Base-by-base conservation (phyloP, 2,113 vertebrate species). In the Anseranas semipalmata region DNA sequence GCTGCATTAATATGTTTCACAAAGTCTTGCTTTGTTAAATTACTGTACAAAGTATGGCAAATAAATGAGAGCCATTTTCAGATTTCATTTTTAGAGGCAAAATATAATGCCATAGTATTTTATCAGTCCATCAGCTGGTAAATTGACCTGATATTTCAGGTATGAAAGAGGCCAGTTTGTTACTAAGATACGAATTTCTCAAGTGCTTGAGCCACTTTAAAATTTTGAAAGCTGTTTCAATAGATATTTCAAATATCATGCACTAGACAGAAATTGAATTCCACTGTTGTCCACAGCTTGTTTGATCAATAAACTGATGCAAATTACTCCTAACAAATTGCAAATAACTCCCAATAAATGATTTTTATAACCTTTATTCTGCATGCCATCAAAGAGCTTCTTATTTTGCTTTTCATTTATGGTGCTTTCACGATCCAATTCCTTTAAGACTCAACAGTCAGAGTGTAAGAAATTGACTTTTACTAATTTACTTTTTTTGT, bases 241-340 rank as follows among this genome's bases (percentile, higher is more conserved):
- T 46, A 85, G n/a, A 35, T 12, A 89, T 89, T 77, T 94, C 15
- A 80, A 62, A 90, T 92, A 72, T 62, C 62, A 87, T 73, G 76
- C 52, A 80, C 19, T 75, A 83, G 70, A 46, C 33, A 75, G 71
- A 87, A 82, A 32, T 46, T 84, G 78, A 95, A 92, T 96, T 92
- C 87, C 37, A 76, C 63, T 93, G 55, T 77, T 95, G 41, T 96
- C 32, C 63, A 78, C 0, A 3, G 52, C 55, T 94, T 91, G 35
- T 94, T 97, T 96, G 91, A 96, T 95, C 96, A 93, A 96, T 96
- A 96, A 93, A 94, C 28, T 95, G 88, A 94, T 94, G 81, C 48
- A 96, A 96, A 95, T 96, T 75, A 77, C 27, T 85, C 58, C 62
- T 76, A 96, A 95, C 35, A 95, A 90, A 93, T 87, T 92, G 70